Conservation (phyloP, 2,113 vertebrate genomes). For the Polypterus senegalus region DNA sequence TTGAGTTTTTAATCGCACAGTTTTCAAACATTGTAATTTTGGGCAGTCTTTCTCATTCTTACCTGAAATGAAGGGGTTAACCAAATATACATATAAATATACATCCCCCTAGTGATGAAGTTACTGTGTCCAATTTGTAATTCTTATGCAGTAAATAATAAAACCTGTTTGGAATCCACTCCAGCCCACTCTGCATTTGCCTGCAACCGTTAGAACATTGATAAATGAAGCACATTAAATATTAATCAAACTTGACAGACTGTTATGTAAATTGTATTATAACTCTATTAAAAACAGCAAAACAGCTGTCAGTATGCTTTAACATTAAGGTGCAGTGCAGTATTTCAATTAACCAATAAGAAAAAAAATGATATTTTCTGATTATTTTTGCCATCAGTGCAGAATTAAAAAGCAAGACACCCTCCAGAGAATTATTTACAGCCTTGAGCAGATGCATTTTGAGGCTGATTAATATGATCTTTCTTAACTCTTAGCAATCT, state of each 20-base stretch:
- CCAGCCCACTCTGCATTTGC: background rate
- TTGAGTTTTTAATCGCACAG: too few species aligned
- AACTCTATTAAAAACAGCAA: slow-evolving; percentile 12
- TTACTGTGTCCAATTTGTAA: background rate
- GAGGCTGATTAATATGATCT: background rate
- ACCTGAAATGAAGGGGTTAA: too few species aligned
- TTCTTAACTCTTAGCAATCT: background rate
- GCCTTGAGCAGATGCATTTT: background rate
- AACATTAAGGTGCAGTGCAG: slow-evolving; percentile 2
- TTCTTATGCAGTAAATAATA: background rate
- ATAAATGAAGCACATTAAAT: slow-evolving; percentile 4
- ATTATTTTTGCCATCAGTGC: background rate
- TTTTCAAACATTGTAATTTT: too few species aligned
- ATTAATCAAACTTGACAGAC: slow-evolving; percentile 16
- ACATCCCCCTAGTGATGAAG: too few species aligned
- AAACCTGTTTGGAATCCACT: background rate
- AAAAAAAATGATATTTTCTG: slow-evolving; percentile 2
- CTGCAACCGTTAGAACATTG: slow-evolving; percentile 1
- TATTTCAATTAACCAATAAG: slow-evolving; percentile 8
- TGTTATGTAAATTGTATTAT: slow-evolving; percentile 13
- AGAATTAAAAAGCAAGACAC: slow-evolving; percentile 1
- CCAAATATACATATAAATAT: too few species aligned
- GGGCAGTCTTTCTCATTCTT: too few species aligned
- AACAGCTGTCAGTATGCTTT: slow-evolving; percentile 8
- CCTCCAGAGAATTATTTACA: background rate